Conservation (phyloP, 2,888 invertebrate species). For the Psococerastis gibbosa region DNA sequence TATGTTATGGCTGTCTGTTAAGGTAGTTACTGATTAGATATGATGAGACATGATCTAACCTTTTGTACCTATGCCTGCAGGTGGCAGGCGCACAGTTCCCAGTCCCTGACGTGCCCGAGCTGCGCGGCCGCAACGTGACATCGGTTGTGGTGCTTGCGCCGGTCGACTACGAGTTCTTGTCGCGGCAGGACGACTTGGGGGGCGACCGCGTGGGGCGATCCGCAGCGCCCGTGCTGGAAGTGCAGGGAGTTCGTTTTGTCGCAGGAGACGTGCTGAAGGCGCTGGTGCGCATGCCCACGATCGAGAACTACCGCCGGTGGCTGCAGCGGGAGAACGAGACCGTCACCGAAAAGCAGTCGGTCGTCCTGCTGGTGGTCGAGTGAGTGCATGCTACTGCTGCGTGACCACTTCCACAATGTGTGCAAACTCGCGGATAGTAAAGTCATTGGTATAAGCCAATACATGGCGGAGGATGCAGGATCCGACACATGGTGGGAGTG, state of each 20-base stretch:
- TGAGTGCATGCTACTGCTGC: constrained; percentile 35
- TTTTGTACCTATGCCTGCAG: not conserved
- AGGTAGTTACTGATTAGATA: too few relatives aligned
- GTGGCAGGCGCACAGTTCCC: constrained; percentile 72
- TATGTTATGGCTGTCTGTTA: too few relatives aligned
- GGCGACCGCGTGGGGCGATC: constrained; percentile 9
- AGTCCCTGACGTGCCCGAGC: constrained; percentile 54
- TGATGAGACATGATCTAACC: too few relatives aligned
- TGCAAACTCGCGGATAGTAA: too few relatives aligned
- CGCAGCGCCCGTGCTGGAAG: constrained; percentile 31
- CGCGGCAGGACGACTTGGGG: constrained; percentile 18
- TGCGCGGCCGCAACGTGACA: constrained; percentile 56
- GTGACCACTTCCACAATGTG: too few relatives aligned
- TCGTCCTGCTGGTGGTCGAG: constrained; percentile 64
- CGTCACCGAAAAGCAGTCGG: constrained; percentile 55
- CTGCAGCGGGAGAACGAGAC: constrained; percentile 57
- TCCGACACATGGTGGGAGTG: too few relatives aligned
- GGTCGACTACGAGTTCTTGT: constrained; percentile 46
- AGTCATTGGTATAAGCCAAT: too few relatives aligned
- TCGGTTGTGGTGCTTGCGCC: constrained; percentile 74
- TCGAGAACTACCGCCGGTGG: constrained; percentile 63
- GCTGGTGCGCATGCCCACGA: constrained; percentile 51
- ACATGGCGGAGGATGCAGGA: too few relatives aligned
- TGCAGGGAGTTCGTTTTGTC: constrained; percentile 51
- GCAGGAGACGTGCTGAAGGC: constrained; percentile 57